Base-by-base conservation (phyloP, 2,888 invertebrate genomes). In the Drosophila mercatorum region DNA sequence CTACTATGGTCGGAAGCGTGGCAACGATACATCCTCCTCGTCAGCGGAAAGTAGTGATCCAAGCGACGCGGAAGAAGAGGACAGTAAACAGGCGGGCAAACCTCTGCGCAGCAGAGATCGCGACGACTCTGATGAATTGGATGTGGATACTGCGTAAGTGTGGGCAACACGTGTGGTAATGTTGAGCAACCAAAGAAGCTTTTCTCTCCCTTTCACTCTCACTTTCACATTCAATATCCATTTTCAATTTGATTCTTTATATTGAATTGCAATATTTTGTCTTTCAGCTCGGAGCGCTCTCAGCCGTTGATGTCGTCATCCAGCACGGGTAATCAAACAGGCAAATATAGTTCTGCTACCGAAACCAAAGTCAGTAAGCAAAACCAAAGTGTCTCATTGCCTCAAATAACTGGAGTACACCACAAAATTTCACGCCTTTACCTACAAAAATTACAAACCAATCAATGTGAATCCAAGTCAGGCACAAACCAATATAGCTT, bases 321-420 rank as follows among this genome's bases (percentile, higher is more conserved):
- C 78, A 81, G 84, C 88, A 83, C 89, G 86, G 91, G 91, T 90
- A 92, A 91, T 91, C 92, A 91, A 92, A 91, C 89, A 92, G 92
- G 91, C 92, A 92, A 92, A 92, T 92, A 91, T 90, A 88, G 86
- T 87, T 87, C 90, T 90, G 91, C 92, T 92, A 93, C 95, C 95
- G 95, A 96, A 95, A 95, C 96, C 97, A 98, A 98, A 98, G 98
- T 98, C 98, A 98, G 98, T 98, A 98, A 98, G 98, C 98, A 97
- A 96, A 92, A 90, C 89, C 91, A 91, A 77, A 90, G 66, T 88
- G 80, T 85, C 76, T 78, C 75, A 83, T 74, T 78, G 90, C 90
- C 85, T 78, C 88, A 88, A 65, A 57, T 67, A 86, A 88, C 87
- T 82, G 88, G 88, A 88, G 88, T 83, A 82, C 74, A 81, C 75